Base-by-base conservation (phyloP, 1,140 invertebrate species). In the Bombus waltoni region DNA sequence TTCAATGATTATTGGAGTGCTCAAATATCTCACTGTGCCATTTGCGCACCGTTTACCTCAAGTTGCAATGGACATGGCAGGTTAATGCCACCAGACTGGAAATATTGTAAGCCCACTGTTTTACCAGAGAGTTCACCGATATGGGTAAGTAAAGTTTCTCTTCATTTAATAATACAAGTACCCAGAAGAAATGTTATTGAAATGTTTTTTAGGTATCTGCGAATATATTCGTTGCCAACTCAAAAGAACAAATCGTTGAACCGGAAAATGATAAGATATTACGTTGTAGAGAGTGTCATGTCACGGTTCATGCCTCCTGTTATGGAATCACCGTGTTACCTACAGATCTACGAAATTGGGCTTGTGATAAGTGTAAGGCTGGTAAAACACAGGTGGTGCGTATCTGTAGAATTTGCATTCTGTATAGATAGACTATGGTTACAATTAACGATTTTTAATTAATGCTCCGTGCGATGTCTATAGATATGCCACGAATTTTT, bases 261-360 rank as follows among this genome's bases (percentile, higher is more conserved):
- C 92, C 94, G 9, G 94, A 94, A 86, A 95, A 95, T 47, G 92
- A 94, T 28, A 95, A 93, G 82, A 89, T 96, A 53, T 85, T 96
- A 42, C 92, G 93, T 47, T 96, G 96, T 87, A 92, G 93, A 70
- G 92, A 93, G 44, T 96, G 96, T 89, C 93, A 94, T 53, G 94
- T 96, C 0, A 95, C 95, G 28, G 95, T 96, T 28, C 96, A 96
- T 70, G 93, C 95, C 1, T 94, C 94, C 28, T 96, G 96, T 88
- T 96, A 96, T 82, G 95, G 95, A 78, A 93, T 95, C 73, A 94
- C 93, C 62, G 92, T 94, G 44, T 89, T 94, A 66, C 93, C 95
- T 4, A 90, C 82, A 5, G 94, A 94, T 80, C 74, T 91, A 35
- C 89, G 90, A n/a, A 94, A 94, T 89, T 96, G 95, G 95, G 91